Base-by-base conservation (phyloP, 2,888 invertebrate species). In the Tridacna gigas region DNA sequence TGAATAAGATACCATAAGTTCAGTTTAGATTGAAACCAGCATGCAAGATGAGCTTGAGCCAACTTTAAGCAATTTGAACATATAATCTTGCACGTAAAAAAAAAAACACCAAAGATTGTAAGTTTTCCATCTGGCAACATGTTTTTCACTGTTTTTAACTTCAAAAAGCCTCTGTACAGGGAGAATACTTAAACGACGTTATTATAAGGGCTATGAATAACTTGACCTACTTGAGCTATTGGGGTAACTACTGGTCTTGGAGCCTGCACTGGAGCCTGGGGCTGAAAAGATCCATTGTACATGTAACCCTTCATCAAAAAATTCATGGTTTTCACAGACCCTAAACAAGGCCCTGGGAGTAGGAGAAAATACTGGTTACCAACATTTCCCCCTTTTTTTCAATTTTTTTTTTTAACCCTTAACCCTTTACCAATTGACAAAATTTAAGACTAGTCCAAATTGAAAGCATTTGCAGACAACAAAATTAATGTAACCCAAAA, bases 181-280 rank as follows among this genome's bases (percentile, higher is more conserved):
- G 11, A 56, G 20, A 56, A 56, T 56, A 56, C 56, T 22, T n/a
- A 63, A n/a, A 63, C 13, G 26, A 7, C 37, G 7, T 37, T 26
- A 22, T 26, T 63, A 22, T 4, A 48, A 25, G 71, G 71, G 71
- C 25, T 13, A 25, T 51, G 51, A 22, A 37, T 4, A 71, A 71
- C n/a, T 28, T 45, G 77, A 90, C 90, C 84, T 90, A 90, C 90
- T 90, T 89, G 88, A 80, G 89, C 88, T 74, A 83, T 60, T 56
- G 87, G 81, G 60, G 77, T 65, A 47, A 69, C 66, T 74, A 74
- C 60, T 66, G 86, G 79, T 51, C 69, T 79, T 74, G 85, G 86
- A 74, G 69, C 85, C 83, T 89, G 85, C 83, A 82, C 88, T 80
- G 82, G 67, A 65, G 79, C 71, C 26, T 71, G 74, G 45, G 86